Evolutionary conservation across 2,113 vertebrate species (phyloP).

Genomic region (Thermophis baileyi): DNA sequence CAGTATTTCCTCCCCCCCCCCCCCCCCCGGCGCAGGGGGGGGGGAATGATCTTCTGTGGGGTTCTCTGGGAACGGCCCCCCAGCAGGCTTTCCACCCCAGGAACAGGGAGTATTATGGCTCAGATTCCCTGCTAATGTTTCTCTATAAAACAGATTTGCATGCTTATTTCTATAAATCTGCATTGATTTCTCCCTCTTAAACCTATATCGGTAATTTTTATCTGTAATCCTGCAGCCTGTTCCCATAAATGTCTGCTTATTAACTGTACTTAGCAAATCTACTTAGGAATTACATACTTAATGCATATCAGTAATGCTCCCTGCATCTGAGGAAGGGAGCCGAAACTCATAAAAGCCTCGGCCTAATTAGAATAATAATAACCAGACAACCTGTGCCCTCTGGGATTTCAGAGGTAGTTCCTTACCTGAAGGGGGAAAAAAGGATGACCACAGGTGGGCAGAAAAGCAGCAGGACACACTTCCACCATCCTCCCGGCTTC

Average conservation of each 20-base stretch:
- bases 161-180: neutral
- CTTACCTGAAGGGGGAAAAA: neutral
- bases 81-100: neutral
- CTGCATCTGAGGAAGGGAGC: neutral
- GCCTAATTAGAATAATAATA: neutral
- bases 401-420: neutral
- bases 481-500: neutral
- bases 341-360: neutral
- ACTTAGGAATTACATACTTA: neutral
- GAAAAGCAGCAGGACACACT: fast-evolving
- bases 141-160: neutral
- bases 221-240: neutral
- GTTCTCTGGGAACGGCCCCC: neutral
- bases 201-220: neutral
- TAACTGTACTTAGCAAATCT: neutral
- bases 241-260: neutral
- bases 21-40: too few relatives aligned
- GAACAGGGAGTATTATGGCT: neutral
- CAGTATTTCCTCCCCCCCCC: neutral
- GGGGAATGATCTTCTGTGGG: neutral
- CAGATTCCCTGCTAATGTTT: neutral
- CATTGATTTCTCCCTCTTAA: neutral
- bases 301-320: neutral
- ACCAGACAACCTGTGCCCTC: neutral
- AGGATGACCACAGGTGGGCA: neutral